A percentile compares a stretch with the other conserved stretches of the same genome.
phyloP scores from a whole-genome alignment of 2,888 invertebrate genomes.

The Chrysomela aeneicollis region DNA sequence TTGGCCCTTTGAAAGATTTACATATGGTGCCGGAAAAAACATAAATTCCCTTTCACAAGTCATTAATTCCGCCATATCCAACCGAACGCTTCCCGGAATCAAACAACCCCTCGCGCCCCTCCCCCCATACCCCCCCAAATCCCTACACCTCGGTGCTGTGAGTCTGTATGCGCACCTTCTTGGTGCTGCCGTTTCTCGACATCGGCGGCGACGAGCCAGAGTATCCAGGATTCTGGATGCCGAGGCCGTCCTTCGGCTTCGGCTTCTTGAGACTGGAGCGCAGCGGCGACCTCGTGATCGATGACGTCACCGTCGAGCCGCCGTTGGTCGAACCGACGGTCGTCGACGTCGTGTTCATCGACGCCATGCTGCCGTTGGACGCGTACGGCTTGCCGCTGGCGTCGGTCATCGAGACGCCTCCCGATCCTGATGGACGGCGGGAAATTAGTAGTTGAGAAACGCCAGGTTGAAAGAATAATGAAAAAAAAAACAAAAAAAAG shows the following conservation, averaged over 20 bases:
- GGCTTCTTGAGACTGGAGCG: constrained; percentile 84
- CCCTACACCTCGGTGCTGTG: constrained; percentile 86
- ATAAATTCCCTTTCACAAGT: no score
- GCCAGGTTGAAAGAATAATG: no score
- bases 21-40: no score
- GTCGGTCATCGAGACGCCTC: constrained; percentile 82
- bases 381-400: constrained; percentile 85
- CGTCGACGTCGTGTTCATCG: constrained; percentile 78
- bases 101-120: no score
- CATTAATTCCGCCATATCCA: no score
- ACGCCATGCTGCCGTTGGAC: constrained; percentile 71
- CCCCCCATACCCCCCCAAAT: no score
- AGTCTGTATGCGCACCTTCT: constrained; percentile 90
- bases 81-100: no score
- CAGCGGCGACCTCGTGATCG: constrained; percentile 68
- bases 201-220: constrained; percentile 85
- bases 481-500: no score
- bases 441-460: no score
- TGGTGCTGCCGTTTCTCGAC: constrained; percentile 85
- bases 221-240: constrained; percentile 87
- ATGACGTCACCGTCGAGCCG: constrained; percentile 63
- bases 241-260: constrained; percentile 68
- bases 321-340: constrained; percentile 67
- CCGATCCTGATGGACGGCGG: constrained; percentile 42
- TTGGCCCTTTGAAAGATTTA: no score